Evolutionary conservation across 2,113 vertebrate species (phyloP).

Genomic region (Lepisosteus oculatus): DNA sequence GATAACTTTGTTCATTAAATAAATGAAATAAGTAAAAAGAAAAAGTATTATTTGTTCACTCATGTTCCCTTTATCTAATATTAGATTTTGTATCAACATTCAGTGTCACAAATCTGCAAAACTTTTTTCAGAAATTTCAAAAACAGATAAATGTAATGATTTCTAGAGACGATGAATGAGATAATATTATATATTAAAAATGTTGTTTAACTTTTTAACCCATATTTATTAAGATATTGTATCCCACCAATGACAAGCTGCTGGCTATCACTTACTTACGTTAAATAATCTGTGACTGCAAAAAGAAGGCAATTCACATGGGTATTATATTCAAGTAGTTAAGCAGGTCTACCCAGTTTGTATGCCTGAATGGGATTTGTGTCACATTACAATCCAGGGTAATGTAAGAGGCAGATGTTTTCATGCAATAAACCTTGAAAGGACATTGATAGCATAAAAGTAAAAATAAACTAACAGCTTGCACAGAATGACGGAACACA

Average conservation of each 20-base stretch:
- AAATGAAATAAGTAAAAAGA: too few species aligned
- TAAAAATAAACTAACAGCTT: neutral
- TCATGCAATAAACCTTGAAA: neutral
- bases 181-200: neutral
- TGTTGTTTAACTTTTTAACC: neutral
- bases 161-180: neutral
- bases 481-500: neutral
- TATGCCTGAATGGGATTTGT: neutral
- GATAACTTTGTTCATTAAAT: too few species aligned
- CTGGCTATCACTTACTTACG: neutral
- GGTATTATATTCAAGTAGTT: slow-evolving; percentile 4
- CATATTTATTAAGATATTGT: neutral
- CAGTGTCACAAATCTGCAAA: too few species aligned
- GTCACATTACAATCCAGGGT: neutral
- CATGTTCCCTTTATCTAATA: too few species aligned
- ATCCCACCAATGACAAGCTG: neutral
- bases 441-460: neutral
- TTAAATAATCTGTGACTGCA: slow-evolving; percentile 10
- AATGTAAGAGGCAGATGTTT: neutral
- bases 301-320: slow-evolving; percentile 16
- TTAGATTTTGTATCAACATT: too few species aligned
- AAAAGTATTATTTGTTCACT: too few species aligned
- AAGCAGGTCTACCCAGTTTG: neutral
- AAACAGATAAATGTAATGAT: too few species aligned
- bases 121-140: too few species aligned